Evolutionary conservation across 2,797 vertebrate species (phyloP).

Genomic region (Lithobates pipiens): DNA sequence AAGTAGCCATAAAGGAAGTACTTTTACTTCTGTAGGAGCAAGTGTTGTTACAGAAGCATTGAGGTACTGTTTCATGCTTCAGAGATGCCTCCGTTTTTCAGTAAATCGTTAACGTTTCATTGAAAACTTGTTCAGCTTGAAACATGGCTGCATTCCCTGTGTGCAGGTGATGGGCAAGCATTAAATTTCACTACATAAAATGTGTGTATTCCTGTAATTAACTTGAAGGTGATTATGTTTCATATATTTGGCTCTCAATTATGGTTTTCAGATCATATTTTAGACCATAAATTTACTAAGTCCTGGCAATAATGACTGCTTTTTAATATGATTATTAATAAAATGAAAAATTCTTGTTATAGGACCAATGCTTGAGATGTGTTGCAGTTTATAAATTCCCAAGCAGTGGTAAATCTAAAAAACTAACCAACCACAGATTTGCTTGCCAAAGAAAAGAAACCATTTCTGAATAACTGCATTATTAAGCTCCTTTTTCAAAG

Average conservation of each 20-base stretch:
- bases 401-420: constrained; percentile 60
- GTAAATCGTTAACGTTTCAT: neutral
- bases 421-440: constrained; percentile 47
- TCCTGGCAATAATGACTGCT: constrained; percentile 18
- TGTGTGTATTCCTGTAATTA: neutral
- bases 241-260: constrained; percentile 6
- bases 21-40: neutral
- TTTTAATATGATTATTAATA: constrained; percentile 33
- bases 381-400: constrained; percentile 36
- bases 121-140: neutral
- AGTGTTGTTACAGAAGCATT: neutral
- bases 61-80: neutral
- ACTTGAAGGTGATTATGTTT: neutral
- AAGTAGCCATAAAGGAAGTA: neutral
- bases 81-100: neutral
- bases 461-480: constrained; percentile 45
- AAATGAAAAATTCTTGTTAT: constrained; percentile 29
- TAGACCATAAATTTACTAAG: constrained; percentile 16
- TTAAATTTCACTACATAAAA: neutral
- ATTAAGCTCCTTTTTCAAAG: constrained; percentile 42
- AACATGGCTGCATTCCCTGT: neutral
- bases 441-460: constrained; percentile 57
- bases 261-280: constrained; percentile 36
- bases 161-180: neutral
- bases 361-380: constrained; percentile 25